Conservation (phyloP, 2,797 vertebrate species). For the Sebastolobus alascanus region DNA sequence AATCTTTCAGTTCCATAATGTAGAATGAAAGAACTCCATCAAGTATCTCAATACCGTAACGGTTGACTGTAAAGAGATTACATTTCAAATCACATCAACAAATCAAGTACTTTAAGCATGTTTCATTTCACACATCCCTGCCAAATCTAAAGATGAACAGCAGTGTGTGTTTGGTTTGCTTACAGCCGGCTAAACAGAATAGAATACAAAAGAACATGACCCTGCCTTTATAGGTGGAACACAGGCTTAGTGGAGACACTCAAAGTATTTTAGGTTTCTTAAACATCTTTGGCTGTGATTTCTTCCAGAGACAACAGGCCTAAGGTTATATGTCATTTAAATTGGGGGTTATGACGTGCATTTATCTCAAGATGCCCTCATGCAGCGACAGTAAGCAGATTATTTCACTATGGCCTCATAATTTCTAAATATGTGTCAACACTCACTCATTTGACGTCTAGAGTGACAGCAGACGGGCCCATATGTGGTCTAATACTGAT, state of each 20-base stretch:
- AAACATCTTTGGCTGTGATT: slow-evolving; percentile 21
- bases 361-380: slow-evolving; percentile 63
- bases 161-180: not conserved
- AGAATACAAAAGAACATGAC: not conserved
- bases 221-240: not conserved
- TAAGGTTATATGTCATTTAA: slow-evolving; percentile 46
- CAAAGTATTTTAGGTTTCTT: not conserved
- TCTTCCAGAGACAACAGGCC: slow-evolving; percentile 6
- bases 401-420: slow-evolving; percentile 61
- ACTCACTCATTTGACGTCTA: slow-evolving; percentile 36
- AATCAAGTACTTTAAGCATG: slow-evolving; percentile 35
- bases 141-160: slow-evolving; percentile 35
- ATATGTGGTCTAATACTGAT: slow-evolving; percentile 60
- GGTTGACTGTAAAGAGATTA: slow-evolving; percentile 68
- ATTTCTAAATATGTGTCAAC: slow-evolving; percentile 70
- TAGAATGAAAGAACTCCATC: slow-evolving; percentile 38
- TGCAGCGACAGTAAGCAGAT: slow-evolving; percentile 70
- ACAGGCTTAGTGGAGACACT: not conserved
- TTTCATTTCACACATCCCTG: slow-evolving; percentile 58
- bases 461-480: slow-evolving; percentile 47
- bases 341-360: slow-evolving; percentile 71
- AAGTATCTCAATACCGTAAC: slow-evolving; percentile 1
- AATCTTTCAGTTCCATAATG: slow-evolving; percentile 21
- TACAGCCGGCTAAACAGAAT: not conserved
- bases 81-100: slow-evolving; percentile 63